Conservation (phyloP, 1,140 invertebrate genomes). For the Temnothorax longispinosus region DNA sequence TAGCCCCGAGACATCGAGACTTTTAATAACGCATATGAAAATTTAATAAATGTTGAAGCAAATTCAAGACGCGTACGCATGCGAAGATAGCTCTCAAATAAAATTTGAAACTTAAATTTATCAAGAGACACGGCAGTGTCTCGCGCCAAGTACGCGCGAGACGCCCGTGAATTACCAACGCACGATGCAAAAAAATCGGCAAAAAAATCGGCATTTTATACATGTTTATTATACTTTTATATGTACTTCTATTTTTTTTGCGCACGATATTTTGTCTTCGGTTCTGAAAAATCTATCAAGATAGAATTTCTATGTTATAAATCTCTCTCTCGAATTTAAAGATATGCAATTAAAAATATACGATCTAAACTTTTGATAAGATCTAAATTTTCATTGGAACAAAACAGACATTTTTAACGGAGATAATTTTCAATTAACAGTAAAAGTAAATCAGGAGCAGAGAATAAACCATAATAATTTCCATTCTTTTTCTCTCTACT, state of each 20-base stretch:
- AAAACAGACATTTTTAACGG: not conserved
- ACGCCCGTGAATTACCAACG: too few species aligned
- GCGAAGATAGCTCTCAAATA: not conserved
- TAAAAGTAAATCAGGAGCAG: not conserved
- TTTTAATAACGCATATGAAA: constrained; percentile 40
- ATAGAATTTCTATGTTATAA: constrained; percentile 2
- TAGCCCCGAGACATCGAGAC: constrained; percentile 2
- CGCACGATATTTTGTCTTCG: not conserved
- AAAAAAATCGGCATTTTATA: not conserved
- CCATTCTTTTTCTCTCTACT: not conserved
- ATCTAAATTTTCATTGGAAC: not conserved
- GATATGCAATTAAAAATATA: not conserved
- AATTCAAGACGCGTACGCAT: not conserved
- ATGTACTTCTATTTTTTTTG: not conserved
- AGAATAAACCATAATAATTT: not conserved
- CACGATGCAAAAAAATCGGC: too few species aligned
- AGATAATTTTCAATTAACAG: not conserved
- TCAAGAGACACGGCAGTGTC: not conserved
- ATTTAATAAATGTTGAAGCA: constrained; percentile 25
- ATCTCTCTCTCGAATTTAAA: not conserved
- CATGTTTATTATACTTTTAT: not conserved
- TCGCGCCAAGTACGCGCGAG: too few species aligned
- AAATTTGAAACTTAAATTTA: constrained; percentile 11
- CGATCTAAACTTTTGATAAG: not conserved
- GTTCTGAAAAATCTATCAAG: not conserved